A percentile compares a stretch with the other conserved stretches of the same genome.
These are phyloP conservation scores for Pristionchus arcanus DNA, from an alignment of 2,888 invertebrate species.

Conservation along the genomic window DNA sequence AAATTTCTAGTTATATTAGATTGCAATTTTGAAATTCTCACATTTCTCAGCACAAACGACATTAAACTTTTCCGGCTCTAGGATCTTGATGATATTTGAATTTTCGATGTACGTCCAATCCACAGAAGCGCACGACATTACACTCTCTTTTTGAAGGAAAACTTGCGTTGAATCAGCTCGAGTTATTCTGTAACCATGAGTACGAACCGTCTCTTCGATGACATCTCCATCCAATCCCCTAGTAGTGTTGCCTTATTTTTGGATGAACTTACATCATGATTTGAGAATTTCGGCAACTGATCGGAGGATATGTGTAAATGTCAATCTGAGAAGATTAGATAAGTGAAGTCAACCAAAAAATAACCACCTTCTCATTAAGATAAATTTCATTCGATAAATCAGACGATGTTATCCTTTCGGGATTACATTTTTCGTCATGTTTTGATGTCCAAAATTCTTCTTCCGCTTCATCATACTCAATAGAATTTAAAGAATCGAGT, in stretches of 20 bases:
- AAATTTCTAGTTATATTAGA: background rate
- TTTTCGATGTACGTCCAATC: background rate
- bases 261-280: too few species aligned
- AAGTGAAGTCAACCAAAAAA: background rate
- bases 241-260: too few species aligned
- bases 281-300: too few species aligned
- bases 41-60: background rate
- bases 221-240: too few species aligned
- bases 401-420: background rate
- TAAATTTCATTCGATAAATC: background rate
- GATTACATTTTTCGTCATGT: background rate
- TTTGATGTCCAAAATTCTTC: background rate
- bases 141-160: too few species aligned
- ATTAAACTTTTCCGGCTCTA: background rate
- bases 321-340: too few species aligned
- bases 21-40: background rate
- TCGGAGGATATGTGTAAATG: too few species aligned
- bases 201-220: too few species aligned
- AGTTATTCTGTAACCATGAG: too few species aligned
- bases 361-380: background rate
- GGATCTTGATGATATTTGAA: background rate
- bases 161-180: too few species aligned
- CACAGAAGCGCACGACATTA: too few species aligned
- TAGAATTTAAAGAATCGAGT: background rate
- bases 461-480: background rate